Percentiles rank a stretch among this genome's conserved stretches.
These are phyloP conservation scores for Drosophila sp. DNA, from an alignment of 1,140 invertebrate genomes.

Conservation along the genomic window DNA sequence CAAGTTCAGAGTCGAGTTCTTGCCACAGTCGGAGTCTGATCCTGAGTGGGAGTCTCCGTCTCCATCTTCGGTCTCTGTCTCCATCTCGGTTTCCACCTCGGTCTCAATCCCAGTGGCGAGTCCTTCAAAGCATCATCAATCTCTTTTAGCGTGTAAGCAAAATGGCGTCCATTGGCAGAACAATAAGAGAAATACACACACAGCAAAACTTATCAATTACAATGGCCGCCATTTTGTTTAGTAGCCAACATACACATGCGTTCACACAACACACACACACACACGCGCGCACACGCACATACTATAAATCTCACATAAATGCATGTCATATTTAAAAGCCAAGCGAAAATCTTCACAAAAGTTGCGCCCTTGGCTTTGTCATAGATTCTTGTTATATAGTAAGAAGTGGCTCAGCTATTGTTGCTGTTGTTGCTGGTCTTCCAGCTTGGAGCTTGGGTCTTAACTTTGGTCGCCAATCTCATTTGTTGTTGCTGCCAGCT, in stretches of 20 bases:
- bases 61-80: too few relatives aligned
- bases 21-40: slow-evolving; percentile 9
- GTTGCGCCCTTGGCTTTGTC: slow-evolving; percentile 55
- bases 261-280: slow-evolving; percentile 5
- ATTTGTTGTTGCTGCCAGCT: slow-evolving; percentile 46
- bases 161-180: slow-evolving; percentile 53
- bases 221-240: slow-evolving; percentile 59
- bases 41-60: slow-evolving; percentile 1
- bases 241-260: not conserved
- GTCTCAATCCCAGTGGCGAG: slow-evolving; percentile 46
- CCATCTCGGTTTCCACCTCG: too few relatives aligned
- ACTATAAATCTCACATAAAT: slow-evolving; percentile 75
- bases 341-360: slow-evolving; percentile 58
- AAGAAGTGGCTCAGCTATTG: slow-evolving; percentile 40
- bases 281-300: slow-evolving; percentile 9
- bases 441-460: slow-evolving; percentile 9
- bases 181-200: slow-evolving; percentile 62
- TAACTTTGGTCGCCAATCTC: slow-evolving; percentile 42
- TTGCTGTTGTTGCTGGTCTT: not conserved
- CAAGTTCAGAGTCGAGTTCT: slow-evolving; percentile 39
- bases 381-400: slow-evolving; percentile 54
- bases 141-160: slow-evolving; percentile 67
- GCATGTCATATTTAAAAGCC: slow-evolving; percentile 81
- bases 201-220: slow-evolving; percentile 79
- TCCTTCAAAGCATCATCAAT: slow-evolving; percentile 80